Conservation (phyloP, 2,113 vertebrate genomes). For the Alces alces region DNA sequence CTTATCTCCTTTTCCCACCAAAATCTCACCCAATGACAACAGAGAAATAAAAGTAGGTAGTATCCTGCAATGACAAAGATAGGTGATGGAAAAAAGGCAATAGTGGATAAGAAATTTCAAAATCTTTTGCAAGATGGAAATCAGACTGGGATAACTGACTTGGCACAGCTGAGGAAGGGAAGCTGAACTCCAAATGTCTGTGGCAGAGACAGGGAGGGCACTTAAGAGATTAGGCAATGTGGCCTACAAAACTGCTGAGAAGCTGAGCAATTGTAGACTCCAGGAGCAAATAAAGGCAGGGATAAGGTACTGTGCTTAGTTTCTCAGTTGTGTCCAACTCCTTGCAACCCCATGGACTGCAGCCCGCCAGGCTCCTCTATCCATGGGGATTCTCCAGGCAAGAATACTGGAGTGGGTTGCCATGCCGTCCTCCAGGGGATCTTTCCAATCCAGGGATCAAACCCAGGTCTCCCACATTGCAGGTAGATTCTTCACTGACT, state of each 20-base stretch:
- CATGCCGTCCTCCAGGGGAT: neutral
- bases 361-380: neutral
- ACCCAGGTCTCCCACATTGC: neutral
- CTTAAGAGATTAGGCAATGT: neutral
- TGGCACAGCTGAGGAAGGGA: constrained; percentile 3
- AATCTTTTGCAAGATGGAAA: constrained; percentile 1
- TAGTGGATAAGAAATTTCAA: neutral
- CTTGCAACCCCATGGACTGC: neutral
- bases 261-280: neutral
- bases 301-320: neutral
- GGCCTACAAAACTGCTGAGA: neutral
- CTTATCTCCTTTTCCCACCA: neutral
- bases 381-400: neutral
- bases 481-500: neutral
- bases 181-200: neutral
- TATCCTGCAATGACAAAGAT: neutral
- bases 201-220: neutral
- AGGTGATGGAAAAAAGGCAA: neutral
- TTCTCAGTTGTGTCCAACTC: neutral
- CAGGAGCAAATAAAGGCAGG: neutral
- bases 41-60: constrained; percentile 7
- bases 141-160: neutral
- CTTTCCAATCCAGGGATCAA: neutral
- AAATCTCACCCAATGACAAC: constrained; percentile 10
- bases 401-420: neutral